A percentile compares a stretch with the other conserved stretches of the same genome.
Conservation (phyloP, 2,113 vertebrate species). For the Rhinolophus sinicus region DNA sequence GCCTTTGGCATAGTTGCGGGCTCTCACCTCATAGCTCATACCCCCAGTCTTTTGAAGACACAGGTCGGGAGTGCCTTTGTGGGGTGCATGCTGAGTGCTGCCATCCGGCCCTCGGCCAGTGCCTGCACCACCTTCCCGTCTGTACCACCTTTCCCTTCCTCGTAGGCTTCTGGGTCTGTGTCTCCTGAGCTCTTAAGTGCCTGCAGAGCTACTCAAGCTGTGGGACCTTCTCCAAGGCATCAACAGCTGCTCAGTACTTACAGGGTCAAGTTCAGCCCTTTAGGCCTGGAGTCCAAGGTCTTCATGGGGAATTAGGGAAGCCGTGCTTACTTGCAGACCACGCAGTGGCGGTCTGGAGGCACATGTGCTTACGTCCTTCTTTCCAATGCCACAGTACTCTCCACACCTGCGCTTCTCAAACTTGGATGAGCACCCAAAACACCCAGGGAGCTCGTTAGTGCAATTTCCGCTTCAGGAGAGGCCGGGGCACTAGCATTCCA, state of each 20-base stretch:
- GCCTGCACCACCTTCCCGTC: too few relatives aligned
- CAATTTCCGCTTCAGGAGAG: not conserved
- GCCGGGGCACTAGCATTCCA: not conserved
- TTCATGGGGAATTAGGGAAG: not conserved
- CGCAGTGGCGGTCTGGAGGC: not conserved
- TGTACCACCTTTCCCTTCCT: not conserved
- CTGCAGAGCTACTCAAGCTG: not conserved
- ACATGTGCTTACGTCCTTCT: not conserved
- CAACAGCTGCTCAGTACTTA: too few relatives aligned
- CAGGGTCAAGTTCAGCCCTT: not conserved
- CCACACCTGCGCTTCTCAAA: not conserved
- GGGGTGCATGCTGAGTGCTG: fast-evolving
- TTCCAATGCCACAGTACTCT: not conserved
- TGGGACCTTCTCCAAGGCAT: not conserved
- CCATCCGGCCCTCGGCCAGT: not conserved
- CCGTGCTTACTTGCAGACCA: not conserved
- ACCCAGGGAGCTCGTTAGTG: not conserved
- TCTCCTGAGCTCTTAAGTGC: not conserved
- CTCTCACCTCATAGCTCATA: not conserved
- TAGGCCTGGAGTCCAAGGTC: not conserved
- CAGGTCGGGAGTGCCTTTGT: not conserved
- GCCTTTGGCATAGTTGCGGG: not conserved
- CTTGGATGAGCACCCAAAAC: not conserved
- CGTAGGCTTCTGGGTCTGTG: not conserved
- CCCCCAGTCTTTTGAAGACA: not conserved